Conservation (phyloP, 2,113 vertebrate species). For the Myrmecobius fasciatus region DNA sequence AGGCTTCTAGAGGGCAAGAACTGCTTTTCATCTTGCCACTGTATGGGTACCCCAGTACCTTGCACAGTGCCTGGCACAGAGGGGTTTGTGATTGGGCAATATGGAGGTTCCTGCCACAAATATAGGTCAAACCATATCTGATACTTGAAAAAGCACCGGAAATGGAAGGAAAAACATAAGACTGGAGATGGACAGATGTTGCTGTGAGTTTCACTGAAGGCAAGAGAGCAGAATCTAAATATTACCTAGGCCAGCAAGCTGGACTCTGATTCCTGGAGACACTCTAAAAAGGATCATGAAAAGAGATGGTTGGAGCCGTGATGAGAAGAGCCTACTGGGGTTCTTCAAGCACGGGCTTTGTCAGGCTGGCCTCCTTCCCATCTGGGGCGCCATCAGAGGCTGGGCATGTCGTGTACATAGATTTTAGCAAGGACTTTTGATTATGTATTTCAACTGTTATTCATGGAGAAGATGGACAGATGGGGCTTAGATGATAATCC, state of each 20-base stretch:
- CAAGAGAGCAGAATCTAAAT: not conserved
- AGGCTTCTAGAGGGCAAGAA: not conserved
- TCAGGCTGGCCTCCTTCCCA: not conserved
- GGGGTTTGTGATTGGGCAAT: not conserved
- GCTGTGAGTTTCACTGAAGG: not conserved
- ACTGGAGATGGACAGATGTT: not conserved
- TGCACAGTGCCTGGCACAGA: not conserved
- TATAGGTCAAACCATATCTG: not conserved
- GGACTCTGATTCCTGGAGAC: not conserved
- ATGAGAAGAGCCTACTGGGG: not conserved
- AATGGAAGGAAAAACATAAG: not conserved
- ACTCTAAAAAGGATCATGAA: not conserved
- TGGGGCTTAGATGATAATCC: not conserved
- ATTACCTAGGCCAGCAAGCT: not conserved
- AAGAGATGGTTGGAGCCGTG: not conserved
- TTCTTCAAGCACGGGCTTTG: not conserved
- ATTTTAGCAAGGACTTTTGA: not conserved
- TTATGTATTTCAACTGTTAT: not conserved
- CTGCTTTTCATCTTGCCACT: not conserved
- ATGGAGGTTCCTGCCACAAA: not conserved
- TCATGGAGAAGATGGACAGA: not conserved
- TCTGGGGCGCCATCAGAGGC: too few relatives aligned
- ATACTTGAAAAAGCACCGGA: not conserved
- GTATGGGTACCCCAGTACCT: not conserved
- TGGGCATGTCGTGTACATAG: not conserved